A percentile compares a stretch with the other conserved stretches of the same genome.
phyloP scores from a whole-genome alignment of 2,888 invertebrate species.

The Selenia dentaria region DNA sequence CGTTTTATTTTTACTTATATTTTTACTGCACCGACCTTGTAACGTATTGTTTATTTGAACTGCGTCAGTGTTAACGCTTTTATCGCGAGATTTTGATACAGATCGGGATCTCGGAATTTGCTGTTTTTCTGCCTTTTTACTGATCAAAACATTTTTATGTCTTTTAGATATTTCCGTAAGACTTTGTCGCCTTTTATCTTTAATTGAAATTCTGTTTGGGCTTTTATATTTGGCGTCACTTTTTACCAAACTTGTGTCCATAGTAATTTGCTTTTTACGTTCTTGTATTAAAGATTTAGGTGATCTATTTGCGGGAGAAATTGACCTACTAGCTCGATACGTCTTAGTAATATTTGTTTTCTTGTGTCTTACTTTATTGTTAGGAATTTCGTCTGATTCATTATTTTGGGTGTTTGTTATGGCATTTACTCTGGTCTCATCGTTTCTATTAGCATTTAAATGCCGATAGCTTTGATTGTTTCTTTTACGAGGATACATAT shows the following conservation, averaged over 20 bases:
- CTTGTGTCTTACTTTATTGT: background rate
- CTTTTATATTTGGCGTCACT: constrained; percentile 4
- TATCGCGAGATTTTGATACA: constrained; percentile 1
- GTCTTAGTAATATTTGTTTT: constrained; percentile 21
- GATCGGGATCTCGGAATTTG: background rate
- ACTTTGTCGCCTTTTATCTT: background rate
- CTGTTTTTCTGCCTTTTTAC: constrained; percentile 2
- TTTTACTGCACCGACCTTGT: background rate
- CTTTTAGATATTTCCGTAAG: background rate
- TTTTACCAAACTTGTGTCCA: background rate
- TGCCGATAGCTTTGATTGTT: background rate
- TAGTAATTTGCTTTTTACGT: constrained; percentile 2
- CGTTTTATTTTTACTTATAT: constrained; percentile 5
- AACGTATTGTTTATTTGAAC: background rate
- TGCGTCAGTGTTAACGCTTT: background rate
- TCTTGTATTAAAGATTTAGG: constrained; percentile 15
- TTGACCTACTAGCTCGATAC: constrained; percentile 18
- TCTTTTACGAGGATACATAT: background rate
- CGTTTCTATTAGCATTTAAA: background rate
- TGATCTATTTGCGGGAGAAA: constrained; percentile 15
- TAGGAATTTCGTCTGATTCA: background rate
- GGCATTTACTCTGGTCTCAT: background rate
- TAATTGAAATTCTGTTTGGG: background rate
- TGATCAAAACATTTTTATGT: background rate
- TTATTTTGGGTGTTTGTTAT: background rate